Base-by-base conservation (phyloP, 2,888 invertebrate genomes). In the Orthosia incerta region DNA sequence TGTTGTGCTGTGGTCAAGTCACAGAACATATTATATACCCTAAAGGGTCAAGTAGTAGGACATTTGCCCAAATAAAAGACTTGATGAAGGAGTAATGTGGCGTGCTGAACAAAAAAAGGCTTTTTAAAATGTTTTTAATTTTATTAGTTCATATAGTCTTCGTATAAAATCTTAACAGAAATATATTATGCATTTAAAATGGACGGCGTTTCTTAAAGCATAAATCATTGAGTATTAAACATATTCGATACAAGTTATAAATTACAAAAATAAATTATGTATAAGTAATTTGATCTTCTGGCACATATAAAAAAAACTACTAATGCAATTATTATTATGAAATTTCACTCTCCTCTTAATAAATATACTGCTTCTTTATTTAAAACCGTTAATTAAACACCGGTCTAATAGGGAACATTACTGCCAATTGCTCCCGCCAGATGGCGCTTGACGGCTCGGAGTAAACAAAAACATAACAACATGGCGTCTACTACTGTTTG, bases 181-280 rank as follows among this genome's bases (percentile, higher is more conserved):
- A 75, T 53, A 80, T 55, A 76, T 50, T 39, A 68, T n/a, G 26
- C 51, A n/a, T 65, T 46, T 20, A 39, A 65, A 48, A 71, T 77
- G 72, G 78, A 78, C 79, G 78, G 79, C 78, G 1, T 67, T 39
- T 51, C 20, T 55, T 71, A 66, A 63, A 71, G 51, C 57, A 62
- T 26, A 60, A 20, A 1, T 62, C 12, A 16, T n/a, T 71, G 53
- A 76, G 65, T 77, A 77, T 77, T 76, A 53, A 31, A 55, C 39
- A 59, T 23, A 61, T 56, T 51, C 13, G 16, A 63, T n/a, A 31
- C 11, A 59, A 67, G 4, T 23, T 45, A 50, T 3, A 18, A 20
- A 20, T 68, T n/a, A 45, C 11, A 15, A 62, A 50, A 64, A 76
- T 51, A 56, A 60, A 55, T 72, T 13, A 76, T 11, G 31, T 51